Conservation (phyloP, 2,797 vertebrate species). For the Artibeus jamaicensis region DNA sequence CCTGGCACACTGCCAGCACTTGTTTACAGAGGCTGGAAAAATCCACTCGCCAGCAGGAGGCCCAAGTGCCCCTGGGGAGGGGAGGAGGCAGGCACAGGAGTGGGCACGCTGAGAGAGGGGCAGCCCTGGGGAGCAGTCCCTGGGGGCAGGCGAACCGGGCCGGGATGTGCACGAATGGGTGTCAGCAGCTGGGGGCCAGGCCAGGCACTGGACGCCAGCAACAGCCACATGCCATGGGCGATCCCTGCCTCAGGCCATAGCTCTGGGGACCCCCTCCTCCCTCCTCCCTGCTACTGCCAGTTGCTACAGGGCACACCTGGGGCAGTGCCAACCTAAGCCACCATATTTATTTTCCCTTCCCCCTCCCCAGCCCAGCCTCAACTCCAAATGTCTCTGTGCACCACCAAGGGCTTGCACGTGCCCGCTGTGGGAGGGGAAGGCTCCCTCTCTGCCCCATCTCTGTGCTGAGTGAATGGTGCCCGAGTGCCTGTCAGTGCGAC, state of each 20-base stretch:
- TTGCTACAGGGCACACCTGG: constrained; percentile 63
- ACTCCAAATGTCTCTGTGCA: constrained; percentile 69
- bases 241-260: not conserved
- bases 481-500: not conserved
- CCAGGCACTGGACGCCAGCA: not conserved
- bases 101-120: constrained; percentile 57
- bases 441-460: not conserved
- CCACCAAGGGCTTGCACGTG: constrained; percentile 67
- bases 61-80: constrained; percentile 58
- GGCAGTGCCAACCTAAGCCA: constrained; percentile 65
- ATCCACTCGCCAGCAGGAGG: constrained; percentile 74
- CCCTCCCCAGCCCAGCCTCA: constrained; percentile 30
- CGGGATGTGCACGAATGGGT: not conserved
- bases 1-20: constrained; percentile 75
- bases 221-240: not conserved
- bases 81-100: constrained; percentile 66
- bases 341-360: constrained; percentile 65
- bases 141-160: constrained; percentile 22
- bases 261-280: not conserved
- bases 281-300: constrained; percentile 27
- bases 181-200: not conserved
- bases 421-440: not conserved
- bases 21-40: constrained; percentile 80
- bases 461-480: not conserved
- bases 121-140: constrained; percentile 52